phyloP scores from a whole-genome alignment of 2,113 vertebrate genomes.

The Nansenia antarctica region DNA sequence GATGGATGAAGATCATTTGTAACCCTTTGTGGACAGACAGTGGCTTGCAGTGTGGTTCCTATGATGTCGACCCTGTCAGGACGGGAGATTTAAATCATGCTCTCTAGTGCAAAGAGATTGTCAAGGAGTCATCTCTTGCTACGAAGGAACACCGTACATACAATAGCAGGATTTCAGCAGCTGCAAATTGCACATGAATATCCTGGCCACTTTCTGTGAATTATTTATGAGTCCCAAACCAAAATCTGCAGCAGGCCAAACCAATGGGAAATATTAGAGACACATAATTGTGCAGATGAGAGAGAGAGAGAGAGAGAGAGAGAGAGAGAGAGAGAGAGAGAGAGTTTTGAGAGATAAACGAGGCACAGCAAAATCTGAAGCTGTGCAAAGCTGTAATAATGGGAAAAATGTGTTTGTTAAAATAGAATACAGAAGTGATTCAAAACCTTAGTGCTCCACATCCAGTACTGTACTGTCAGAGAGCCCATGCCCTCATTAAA shows the following conservation, averaged over 20 bases:
- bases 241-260: not conserved
- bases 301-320: not conserved
- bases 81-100: slow-evolving; percentile 52
- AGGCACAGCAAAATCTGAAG: not conserved
- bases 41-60: slow-evolving; percentile 12
- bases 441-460: not conserved
- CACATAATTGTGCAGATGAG: not conserved
- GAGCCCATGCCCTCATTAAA: not conserved
- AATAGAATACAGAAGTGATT: not conserved
- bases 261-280: slow-evolving; percentile 3
- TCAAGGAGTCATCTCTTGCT: not conserved
- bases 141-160: not conserved
- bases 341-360: not conserved
- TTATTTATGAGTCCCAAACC: slow-evolving; percentile 27
- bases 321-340: not conserved
- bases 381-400: not conserved
- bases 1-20: slow-evolving; percentile 54
- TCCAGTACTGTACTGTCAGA: not conserved
- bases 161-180: slow-evolving; percentile 14
- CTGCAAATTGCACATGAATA: slow-evolving; percentile 1
- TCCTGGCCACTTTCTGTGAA: slow-evolving; percentile 14
- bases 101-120: slow-evolving; percentile 9
- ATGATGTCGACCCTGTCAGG: slow-evolving; percentile 59
- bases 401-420: not conserved
- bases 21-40: slow-evolving; percentile 47